Evolutionary conservation across 37 sponge, comb jelly and placozoan species (phyloP).

Genomic region (Aplysina aerophoba): DNA sequence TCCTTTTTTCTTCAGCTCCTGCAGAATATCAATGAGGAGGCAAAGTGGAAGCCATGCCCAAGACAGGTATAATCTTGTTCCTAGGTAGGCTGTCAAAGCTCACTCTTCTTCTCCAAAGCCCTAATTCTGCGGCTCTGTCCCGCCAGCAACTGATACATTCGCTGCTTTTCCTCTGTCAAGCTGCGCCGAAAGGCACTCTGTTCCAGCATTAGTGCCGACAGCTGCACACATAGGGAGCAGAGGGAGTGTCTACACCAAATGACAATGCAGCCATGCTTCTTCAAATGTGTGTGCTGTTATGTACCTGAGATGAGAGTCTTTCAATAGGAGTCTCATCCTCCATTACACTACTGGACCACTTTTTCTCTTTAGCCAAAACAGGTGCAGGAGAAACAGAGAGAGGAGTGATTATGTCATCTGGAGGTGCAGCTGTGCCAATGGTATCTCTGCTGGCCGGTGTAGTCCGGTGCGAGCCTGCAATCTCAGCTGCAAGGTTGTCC

Average conservation of each 20-base stretch:
- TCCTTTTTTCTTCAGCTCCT: constrained; percentile 20
- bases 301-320: no score
- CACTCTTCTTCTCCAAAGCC: constrained; percentile 13
- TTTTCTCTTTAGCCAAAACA: neutral
- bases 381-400: neutral
- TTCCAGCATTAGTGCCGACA: constrained; percentile 21
- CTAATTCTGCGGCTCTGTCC: neutral
- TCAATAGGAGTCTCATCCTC: no score
- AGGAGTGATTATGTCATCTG: no score
- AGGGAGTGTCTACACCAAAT: neutral
- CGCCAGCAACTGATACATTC: neutral
- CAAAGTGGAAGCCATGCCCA: neutral
- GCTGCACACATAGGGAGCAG: neutral
- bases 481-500: neutral
- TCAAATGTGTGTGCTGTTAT: neutral
- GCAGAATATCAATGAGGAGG: neutral
- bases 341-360: neutral
- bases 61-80: neutral
- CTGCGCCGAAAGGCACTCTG: neutral
- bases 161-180: neutral
- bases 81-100: neutral
- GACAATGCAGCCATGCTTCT: neutral
- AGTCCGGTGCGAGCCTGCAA: neutral
- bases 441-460: neutral
- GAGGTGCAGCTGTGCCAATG: neutral